Base-by-base conservation (phyloP, 2,797 vertebrate species). In the Hippoglossus hippoglossus region DNA sequence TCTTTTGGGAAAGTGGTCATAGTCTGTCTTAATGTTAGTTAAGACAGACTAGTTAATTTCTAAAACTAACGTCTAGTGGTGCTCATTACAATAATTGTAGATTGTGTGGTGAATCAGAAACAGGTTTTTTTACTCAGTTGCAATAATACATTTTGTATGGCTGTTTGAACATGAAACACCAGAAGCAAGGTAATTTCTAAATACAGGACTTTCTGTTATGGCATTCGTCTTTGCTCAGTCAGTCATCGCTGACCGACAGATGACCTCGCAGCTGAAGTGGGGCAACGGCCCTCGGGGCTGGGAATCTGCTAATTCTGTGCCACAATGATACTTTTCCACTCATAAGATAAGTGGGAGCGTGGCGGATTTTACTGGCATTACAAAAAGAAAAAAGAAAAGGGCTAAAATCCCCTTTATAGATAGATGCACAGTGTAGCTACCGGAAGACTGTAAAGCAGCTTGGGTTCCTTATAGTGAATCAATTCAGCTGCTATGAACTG, bases 241-340 rank as follows among this genome's bases (percentile, higher is more conserved):
- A 25, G 56, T 80, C 82, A 65, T 75, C 41, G 25, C 62, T 94
- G 94, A 94, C 93, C 93, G 92, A 67, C 55, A 31, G 22, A 63
- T 94, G 93, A 94, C 94, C 93, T 84, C 89, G 0, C 74, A 59
- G 81, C 80, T 80, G 68, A 91, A 93, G 83, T 92, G 87, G 91
- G 89, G 64, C 87, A 80, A 77, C 52, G 50, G 89, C 92, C 87
- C 87, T 83, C 26, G 24, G 84, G 92, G 88, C 80, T 83, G 86
- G 77, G 85, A 92, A 87, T 80, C 25, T 19, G 75, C 80, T 85
- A 75, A 76, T 84, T 83, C 81, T 83, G 81, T 73, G 63, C 70
- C 71, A 83, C 73, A 68, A 72, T 63, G 76, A 77, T 80, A 66
- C 56, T 58, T 58, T 80, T 72, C 80, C 73, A 67, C 63, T 77